Percentiles rank a stretch among this genome's conserved stretches.
Conservation (phyloP, 1,140 invertebrate species). For the Frieseomelitta varia region DNA sequence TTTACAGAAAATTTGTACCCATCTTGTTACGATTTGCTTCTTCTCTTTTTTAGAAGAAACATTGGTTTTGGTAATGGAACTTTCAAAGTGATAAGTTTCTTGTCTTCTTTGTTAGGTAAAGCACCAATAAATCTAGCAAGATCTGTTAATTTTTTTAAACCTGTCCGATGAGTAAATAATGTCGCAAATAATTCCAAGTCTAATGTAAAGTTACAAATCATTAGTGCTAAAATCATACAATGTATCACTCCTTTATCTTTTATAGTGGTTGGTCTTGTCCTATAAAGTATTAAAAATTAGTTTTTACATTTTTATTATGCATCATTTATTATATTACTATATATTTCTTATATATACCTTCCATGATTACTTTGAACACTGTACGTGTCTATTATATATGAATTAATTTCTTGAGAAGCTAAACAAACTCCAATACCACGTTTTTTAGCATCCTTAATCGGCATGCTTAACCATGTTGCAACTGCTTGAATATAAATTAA, state of each 20-base stretch:
- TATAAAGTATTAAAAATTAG: constrained; percentile 65
- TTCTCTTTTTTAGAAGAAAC: constrained; percentile 58
- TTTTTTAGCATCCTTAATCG: constrained; percentile 76
- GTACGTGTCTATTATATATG: constrained; percentile 78
- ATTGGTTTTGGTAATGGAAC: constrained; percentile 78
- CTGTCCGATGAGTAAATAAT: constrained; percentile 70
- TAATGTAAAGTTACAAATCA: constrained; percentile 75
- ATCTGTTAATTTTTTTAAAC: constrained; percentile 79
- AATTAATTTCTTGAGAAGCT: constrained; percentile 69
- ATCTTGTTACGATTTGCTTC: constrained; percentile 45
- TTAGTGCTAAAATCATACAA: constrained; percentile 79
- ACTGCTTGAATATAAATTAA: constrained; percentile 80
- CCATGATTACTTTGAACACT: constrained; percentile 71
- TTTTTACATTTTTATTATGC: neutral
- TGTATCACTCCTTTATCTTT: constrained; percentile 81
- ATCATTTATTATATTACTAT: neutral
- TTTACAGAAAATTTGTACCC: neutral
- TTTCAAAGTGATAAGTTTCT: constrained; percentile 76
- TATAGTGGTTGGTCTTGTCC: constrained; percentile 78
- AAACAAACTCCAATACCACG: constrained; percentile 69
- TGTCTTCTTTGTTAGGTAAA: constrained; percentile 71
- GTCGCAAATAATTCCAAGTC: constrained; percentile 78
- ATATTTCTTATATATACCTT: constrained; percentile 68
- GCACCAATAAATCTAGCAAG: constrained; percentile 79
- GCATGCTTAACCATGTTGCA: constrained; percentile 74